Conservation (phyloP, 37 sponge, comb jelly and placozoan genomes). For the Spongilla lacustris region DNA sequence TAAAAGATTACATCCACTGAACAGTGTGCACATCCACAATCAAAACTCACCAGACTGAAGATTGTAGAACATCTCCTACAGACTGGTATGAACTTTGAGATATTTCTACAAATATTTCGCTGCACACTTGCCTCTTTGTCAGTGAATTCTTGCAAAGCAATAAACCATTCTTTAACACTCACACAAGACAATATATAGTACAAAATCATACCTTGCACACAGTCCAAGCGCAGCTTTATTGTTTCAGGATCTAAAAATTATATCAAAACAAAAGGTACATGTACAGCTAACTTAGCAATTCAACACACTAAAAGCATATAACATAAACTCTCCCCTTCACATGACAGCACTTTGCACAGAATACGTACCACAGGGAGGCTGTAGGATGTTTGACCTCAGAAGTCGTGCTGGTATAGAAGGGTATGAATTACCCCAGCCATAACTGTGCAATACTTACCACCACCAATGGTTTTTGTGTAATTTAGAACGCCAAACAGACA, state of each 20-base stretch:
- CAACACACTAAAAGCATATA: background rate
- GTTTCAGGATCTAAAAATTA: conserved; percentile 76
- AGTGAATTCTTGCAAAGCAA: conserved; percentile 55
- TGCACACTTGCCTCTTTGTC: conserved; percentile 71
- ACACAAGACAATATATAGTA: no score
- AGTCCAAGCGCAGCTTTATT: conserved; percentile 82
- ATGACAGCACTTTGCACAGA: no score
- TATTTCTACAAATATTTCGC: background rate
- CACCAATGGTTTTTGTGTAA: conserved; percentile 91
- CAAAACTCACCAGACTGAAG: conserved; percentile 70
- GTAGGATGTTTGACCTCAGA: conserved; percentile 91
- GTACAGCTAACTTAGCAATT: no score
- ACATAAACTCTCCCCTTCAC: no score
- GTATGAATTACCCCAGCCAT: no score
- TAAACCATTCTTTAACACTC: background rate
- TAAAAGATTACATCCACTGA: background rate
- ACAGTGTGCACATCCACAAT: background rate
- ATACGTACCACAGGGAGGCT: conserved; percentile 84
- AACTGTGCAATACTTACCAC: no score
- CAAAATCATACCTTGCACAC: conserved; percentile 74
- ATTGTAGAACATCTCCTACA: conserved; percentile 83
- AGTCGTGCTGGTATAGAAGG: conserved; percentile 50
- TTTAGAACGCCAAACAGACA: conserved; percentile 88
- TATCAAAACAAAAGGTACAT: background rate
- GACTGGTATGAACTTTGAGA: background rate